A percentile compares a stretch with the other conserved stretches of the same genome.
phyloP scores from a whole-genome alignment of 2,888 invertebrate genomes.

The Meganola albula region DNA sequence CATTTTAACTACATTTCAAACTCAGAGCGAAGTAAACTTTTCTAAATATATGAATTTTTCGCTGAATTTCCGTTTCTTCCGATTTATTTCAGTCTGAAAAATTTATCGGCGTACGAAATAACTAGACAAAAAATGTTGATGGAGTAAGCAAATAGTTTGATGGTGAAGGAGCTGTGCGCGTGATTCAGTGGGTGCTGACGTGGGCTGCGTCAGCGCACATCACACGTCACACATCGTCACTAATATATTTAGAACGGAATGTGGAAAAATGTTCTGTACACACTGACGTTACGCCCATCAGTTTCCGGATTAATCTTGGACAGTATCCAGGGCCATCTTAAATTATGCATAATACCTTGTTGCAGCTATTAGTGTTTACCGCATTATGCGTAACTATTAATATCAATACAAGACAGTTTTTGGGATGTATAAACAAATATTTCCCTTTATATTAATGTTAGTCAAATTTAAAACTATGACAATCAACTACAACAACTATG shows the following conservation, averaged over 20 bases:
- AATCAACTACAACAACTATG: too few relatives aligned
- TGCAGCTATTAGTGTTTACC: too few relatives aligned
- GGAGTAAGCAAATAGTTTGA: conserved; percentile 12
- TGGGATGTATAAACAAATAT: too few relatives aligned
- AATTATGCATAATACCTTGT: conserved; percentile 28
- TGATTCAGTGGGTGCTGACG: conserved; percentile 53
- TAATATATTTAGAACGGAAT: conserved; percentile 68
- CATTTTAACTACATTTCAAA: too few relatives aligned
- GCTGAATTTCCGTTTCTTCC: too few relatives aligned
- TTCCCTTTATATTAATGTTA: too few relatives aligned
- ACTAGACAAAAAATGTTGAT: not conserved
- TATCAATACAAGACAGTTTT: too few relatives aligned
- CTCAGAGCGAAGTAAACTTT: too few relatives aligned
- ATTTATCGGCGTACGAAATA: not conserved
- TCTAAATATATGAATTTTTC: too few relatives aligned
- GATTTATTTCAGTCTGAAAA: not conserved
- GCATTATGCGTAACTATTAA: too few relatives aligned
- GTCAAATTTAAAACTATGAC: too few relatives aligned
- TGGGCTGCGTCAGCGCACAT: conserved; percentile 61
- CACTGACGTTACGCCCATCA: conserved; percentile 43
- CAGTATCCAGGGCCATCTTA: conserved; percentile 41
- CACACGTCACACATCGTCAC: conserved; percentile 54
- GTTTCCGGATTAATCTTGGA: conserved; percentile 56
- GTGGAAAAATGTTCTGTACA: conserved; percentile 50
- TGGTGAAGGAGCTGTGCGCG: conserved; percentile 6